Percentiles rank a stretch among this genome's conserved stretches.
Conservation (phyloP, 23 tunicate species). For the Aplidium turbinatum region DNA sequence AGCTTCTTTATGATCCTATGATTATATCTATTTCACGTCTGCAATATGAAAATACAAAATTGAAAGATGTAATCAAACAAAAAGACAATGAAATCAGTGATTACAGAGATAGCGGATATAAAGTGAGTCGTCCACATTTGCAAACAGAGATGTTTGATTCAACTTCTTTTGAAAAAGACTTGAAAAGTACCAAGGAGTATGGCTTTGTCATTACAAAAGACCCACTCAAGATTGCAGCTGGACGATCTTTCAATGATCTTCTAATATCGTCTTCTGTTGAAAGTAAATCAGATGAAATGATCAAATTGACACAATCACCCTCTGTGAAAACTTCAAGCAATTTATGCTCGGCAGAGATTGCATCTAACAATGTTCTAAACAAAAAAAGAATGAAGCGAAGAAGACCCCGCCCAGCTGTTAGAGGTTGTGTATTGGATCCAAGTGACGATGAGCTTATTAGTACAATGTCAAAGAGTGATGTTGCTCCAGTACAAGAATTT, state of each 20-base stretch:
- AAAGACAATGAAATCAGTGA: conserved; percentile 36
- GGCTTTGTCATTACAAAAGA: conserved; percentile 26
- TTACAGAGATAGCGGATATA: conserved; percentile 37
- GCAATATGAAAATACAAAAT: conserved; percentile 14
- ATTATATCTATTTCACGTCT: conserved; percentile 3
- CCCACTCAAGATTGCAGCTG: background rate
- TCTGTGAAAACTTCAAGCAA: background rate
- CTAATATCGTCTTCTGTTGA: background rate
- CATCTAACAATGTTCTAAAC: no score
- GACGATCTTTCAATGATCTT: conserved; percentile 3
- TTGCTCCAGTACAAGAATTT: no score
- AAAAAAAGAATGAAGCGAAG: no score
- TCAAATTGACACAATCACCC: background rate
- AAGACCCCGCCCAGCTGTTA: no score
- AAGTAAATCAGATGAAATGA: background rate
- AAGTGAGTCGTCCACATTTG: conserved; percentile 22
- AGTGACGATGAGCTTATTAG: no score
- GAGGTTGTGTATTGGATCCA: no score
- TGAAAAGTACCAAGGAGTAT: conserved; percentile 2
- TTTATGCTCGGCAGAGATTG: no score
- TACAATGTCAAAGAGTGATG: no score
- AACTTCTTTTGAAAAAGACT: background rate
- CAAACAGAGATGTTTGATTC: conserved; percentile 23
- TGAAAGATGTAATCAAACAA: conserved; percentile 15
- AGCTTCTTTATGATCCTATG: conserved; percentile 10